These are phyloP conservation scores for Sarcophaga caerulescens DNA, from an alignment of 2,888 invertebrate species.

Conservation along the genomic window DNA sequence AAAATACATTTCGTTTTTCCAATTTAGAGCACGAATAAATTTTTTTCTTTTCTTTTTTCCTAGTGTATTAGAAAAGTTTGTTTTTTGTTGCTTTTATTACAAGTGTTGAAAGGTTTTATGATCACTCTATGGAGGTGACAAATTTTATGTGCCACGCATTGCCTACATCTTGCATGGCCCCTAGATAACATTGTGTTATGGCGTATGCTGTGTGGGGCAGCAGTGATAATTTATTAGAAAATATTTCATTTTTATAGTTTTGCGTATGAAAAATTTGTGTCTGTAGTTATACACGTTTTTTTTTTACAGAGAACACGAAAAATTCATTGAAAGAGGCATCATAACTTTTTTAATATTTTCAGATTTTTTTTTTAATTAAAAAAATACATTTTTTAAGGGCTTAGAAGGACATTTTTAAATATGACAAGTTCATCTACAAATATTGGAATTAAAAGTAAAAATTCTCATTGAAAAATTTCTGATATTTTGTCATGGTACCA, in stretches of 20 bases:
- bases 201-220: neutral
- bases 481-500: too few species aligned
- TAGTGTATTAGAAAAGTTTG: neutral
- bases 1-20: neutral
- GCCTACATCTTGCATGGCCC: neutral
- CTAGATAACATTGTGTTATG: too few species aligned
- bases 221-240: constrained; percentile 21
- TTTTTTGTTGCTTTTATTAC: neutral
- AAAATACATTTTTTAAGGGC: neutral
- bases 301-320: neutral
- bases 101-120: constrained; percentile 20
- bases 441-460: too few species aligned
- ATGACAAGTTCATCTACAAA: too few species aligned
- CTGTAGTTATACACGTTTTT: too few species aligned
- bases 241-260: constrained; percentile 46
- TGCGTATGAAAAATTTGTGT: neutral
- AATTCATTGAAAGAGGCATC: neutral
- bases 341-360: neutral
- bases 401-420: neutral
- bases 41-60: neutral
- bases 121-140: constrained; percentile 10
- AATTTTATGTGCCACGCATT: neutral
- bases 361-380: neutral
- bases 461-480: too few species aligned
- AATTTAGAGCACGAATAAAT: neutral